These are phyloP conservation scores for Gymnoscopelus microlampas DNA, from an alignment of 2,797 vertebrate genomes.

Conservation along the genomic window DNA sequence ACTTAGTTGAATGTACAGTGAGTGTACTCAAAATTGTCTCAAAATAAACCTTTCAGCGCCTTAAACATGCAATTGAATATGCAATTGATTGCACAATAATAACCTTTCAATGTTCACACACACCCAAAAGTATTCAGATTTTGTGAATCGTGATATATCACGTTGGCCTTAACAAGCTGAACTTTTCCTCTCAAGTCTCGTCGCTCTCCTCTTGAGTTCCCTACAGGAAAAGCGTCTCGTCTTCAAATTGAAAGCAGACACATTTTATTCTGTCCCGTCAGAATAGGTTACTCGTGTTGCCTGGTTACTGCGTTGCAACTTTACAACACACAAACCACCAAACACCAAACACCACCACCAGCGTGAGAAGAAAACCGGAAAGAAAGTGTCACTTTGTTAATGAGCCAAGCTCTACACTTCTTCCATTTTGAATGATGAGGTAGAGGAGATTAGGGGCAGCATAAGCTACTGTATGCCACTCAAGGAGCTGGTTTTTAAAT, in stretches of 20 bases:
- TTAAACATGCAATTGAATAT: no score
- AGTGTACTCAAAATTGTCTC: no score
- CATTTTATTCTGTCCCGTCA: not conserved
- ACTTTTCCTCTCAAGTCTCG: no score
- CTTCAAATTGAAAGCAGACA: not conserved
- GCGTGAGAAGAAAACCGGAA: not conserved
- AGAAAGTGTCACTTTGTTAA: slow-evolving; percentile 17
- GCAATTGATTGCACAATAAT: no score
- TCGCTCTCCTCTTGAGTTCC: no score
- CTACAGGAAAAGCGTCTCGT: not conserved
- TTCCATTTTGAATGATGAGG: slow-evolving; percentile 13
- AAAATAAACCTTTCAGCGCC: no score
- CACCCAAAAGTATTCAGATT: no score
- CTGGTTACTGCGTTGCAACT: not conserved
- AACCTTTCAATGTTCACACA: no score
- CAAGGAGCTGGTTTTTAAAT: no score
- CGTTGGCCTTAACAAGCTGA: no score
- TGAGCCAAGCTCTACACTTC: slow-evolving; percentile 12
- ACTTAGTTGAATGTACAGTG: no score
- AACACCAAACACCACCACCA: not conserved
- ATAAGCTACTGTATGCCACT: slow-evolving; percentile 9
- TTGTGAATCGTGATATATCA: no score
- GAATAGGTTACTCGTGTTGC: not conserved
- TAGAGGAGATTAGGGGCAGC: slow-evolving; percentile 33
- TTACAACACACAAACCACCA: not conserved